Percentiles rank a stretch among this genome's conserved stretches.
These are phyloP conservation scores for Idaea dimidiata DNA, from an alignment of 2,888 invertebrate genomes.

Conservation along the genomic window DNA sequence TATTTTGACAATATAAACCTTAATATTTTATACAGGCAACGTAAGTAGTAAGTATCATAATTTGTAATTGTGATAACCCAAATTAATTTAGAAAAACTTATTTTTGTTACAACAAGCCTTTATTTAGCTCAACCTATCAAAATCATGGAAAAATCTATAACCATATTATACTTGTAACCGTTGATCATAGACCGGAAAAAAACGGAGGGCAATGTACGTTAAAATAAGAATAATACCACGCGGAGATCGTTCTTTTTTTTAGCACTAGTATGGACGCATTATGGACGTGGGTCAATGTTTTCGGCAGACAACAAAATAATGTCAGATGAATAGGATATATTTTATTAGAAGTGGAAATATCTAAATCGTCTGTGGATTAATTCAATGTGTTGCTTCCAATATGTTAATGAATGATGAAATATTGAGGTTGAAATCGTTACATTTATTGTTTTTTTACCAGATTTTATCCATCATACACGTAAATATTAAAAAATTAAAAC, in stretches of 20 bases:
- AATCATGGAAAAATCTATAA: not conserved
- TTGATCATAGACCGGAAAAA: slow-evolving; percentile 54
- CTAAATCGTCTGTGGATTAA: no score
- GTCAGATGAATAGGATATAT: not conserved
- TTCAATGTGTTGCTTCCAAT: no score
- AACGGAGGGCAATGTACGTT: slow-evolving; percentile 73
- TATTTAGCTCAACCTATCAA: not conserved
- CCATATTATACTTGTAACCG: slow-evolving; percentile 23
- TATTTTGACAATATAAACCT: no score
- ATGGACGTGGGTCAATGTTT: slow-evolving; percentile 1
- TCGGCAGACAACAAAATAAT: not conserved
- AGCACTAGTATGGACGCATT: not conserved
- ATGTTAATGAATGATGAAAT: no score
- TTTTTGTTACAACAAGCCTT: not conserved
- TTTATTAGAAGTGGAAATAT: no score
- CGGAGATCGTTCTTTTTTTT: not conserved
- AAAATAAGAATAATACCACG: not conserved
- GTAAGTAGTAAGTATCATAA: no score
- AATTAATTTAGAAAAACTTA: not conserved
- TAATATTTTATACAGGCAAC: no score
- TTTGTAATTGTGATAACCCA: no score
- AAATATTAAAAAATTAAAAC: no score
- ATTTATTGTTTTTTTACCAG: no score
- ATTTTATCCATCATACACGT: no score
- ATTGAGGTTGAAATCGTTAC: no score